A percentile compares a stretch with the other conserved stretches of the same genome.
Conservation (phyloP, 2,888 invertebrate genomes). For the Stictocephala bisonia region DNA sequence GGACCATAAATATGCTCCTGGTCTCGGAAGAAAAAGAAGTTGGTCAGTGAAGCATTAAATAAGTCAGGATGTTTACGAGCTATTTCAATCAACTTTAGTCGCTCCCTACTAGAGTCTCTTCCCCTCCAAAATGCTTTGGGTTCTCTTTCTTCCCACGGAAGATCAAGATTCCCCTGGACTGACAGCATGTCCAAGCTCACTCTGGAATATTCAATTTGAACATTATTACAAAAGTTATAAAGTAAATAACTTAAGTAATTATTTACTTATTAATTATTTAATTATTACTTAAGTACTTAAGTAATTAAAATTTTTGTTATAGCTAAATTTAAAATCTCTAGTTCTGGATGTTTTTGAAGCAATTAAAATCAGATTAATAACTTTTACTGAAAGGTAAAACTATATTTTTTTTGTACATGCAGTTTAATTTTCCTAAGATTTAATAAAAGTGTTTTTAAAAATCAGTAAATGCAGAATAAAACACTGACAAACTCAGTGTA, state of each 20-base stretch:
- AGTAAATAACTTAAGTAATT: not conserved
- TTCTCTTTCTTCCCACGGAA: conserved; percentile 79
- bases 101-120: conserved; percentile 87
- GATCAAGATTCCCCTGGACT: conserved; percentile 82
- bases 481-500: too few relatives aligned
- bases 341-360: too few relatives aligned
- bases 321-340: not conserved
- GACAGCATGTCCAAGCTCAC: conserved; percentile 91
- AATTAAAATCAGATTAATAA: too few relatives aligned
- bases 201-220: conserved; percentile 66
- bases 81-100: conserved; percentile 84
- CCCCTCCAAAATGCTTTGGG: conserved; percentile 91
- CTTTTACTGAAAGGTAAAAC: too few relatives aligned
- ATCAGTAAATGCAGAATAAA: too few relatives aligned
- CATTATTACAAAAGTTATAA: not conserved
- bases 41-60: conserved; percentile 92
- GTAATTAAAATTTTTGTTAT: not conserved
- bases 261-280: too few relatives aligned
- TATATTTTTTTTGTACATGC: too few relatives aligned
- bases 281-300: not conserved
- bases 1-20: conserved; percentile 89
- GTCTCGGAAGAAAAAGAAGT: conserved; percentile 95
- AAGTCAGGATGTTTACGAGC: conserved; percentile 79
- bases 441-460: too few relatives aligned
- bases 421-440: too few relatives aligned